Conservation (phyloP, 2,888 invertebrate genomes). For the Andricus quercusramuli region DNA sequence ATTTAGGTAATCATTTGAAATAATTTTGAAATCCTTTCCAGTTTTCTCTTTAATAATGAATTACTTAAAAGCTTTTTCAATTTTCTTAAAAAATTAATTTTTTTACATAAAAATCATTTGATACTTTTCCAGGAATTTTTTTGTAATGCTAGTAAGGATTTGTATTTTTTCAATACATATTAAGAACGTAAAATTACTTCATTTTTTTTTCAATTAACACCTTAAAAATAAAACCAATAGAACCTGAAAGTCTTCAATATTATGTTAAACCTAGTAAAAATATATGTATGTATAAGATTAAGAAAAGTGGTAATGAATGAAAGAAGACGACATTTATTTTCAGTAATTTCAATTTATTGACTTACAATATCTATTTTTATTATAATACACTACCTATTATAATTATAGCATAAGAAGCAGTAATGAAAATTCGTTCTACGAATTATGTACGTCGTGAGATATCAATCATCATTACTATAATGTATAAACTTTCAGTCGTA, state of each 20-base stretch:
- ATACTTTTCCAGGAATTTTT: no score
- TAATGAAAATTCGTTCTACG: slow-evolving; percentile 75
- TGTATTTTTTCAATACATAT: no score
- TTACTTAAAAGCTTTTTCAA: no score
- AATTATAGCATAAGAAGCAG: slow-evolving; percentile 73
- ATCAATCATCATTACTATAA: slow-evolving; percentile 64
- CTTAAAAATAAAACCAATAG: no score
- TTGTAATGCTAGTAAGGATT: no score
- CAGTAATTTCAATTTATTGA: slow-evolving; percentile 64
- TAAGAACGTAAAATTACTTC: no score
- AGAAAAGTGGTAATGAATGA: neutral
- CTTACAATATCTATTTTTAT: slow-evolving; percentile 70
- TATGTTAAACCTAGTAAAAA: neutral
- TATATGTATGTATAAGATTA: neutral
- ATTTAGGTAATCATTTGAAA: no score
- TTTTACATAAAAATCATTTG: no score
- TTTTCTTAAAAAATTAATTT: no score
- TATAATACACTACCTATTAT: slow-evolving; percentile 69
- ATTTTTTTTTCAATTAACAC: no score
- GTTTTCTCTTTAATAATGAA: no score
- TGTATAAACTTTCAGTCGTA: slow-evolving; percentile 74
- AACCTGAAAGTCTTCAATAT: neutral
- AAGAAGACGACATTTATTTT: neutral
- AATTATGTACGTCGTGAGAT: slow-evolving; percentile 67
- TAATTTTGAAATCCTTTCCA: no score